Evolutionary conservation across 2,888 invertebrate genomes (phyloP).

Genomic region (Lithophane leautieri): DNA sequence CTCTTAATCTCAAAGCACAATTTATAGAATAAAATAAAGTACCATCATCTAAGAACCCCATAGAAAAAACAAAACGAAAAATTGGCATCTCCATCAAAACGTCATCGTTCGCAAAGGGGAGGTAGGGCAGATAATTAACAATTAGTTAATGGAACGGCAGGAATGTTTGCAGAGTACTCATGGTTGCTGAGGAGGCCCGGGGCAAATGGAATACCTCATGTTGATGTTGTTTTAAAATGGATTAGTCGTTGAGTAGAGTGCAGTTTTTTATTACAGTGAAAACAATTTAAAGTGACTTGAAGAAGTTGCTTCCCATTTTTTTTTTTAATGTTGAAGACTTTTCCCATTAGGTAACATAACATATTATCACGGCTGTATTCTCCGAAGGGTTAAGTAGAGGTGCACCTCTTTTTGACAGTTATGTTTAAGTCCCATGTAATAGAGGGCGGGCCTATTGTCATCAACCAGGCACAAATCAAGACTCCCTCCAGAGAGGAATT

Average conservation of each 20-base stretch:
- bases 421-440: background rate
- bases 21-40: conserved; percentile 32
- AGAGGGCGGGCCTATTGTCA: no score
- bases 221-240: conserved; percentile 67
- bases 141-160: conserved; percentile 82
- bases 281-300: conserved; percentile 44
- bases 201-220: conserved; percentile 65
- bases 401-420: background rate
- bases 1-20: conserved; percentile 18
- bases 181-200: conserved; percentile 67
- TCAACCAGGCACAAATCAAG: background rate
- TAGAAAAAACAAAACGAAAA: conserved; percentile 67
- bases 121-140: conserved; percentile 81
- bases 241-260: conserved; percentile 64
- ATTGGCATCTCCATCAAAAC: conserved; percentile 78
- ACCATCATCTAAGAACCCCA: conserved; percentile 27
- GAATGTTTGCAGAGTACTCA: conserved; percentile 74
- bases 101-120: conserved; percentile 69
- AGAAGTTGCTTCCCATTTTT: conserved; percentile 17
- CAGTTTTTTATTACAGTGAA: conserved; percentile 51
- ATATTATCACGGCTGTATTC: background rate
- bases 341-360: background rate
- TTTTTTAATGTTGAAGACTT: background rate
- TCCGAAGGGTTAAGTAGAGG: background rate
- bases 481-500: background rate